Conservation (phyloP, 2,113 vertebrate species). For the Callipepla californica region DNA sequence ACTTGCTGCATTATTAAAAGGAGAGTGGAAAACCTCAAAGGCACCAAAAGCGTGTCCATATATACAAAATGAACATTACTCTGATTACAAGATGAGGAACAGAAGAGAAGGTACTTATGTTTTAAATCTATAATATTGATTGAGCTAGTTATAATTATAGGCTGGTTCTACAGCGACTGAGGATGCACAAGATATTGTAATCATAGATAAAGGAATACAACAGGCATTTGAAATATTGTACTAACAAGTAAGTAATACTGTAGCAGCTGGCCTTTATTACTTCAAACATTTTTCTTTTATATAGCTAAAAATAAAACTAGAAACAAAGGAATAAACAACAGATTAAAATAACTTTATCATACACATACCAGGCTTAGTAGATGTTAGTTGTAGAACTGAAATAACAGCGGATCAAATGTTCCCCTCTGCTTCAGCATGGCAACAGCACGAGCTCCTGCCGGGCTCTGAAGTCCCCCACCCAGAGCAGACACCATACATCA, state of each 20-base stretch:
- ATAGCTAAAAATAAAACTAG: conserved; percentile 29
- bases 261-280: conserved; percentile 14
- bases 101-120: conserved; percentile 20
- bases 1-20: background rate
- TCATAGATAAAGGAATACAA: conserved; percentile 16
- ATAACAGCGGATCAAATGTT: background rate
- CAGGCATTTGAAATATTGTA: conserved; percentile 19
- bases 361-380: background rate
- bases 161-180: background rate
- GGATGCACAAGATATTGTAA: background rate
- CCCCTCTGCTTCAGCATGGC: background rate
- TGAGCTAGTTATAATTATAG: background rate
- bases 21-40: background rate
- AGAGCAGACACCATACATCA: background rate
- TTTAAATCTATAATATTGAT: conserved; percentile 37
- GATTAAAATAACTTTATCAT: conserved; percentile 28
- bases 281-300: background rate
- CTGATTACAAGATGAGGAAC: conserved; percentile 20
- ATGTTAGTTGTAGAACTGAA: conserved; percentile 6
- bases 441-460: background rate
- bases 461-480: background rate
- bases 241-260: background rate
- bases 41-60: background rate
- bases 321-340: conserved; percentile 4
- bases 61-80: background rate